Conservation (phyloP, 2,797 vertebrate species). For the Megaceryle alcyon region DNA sequence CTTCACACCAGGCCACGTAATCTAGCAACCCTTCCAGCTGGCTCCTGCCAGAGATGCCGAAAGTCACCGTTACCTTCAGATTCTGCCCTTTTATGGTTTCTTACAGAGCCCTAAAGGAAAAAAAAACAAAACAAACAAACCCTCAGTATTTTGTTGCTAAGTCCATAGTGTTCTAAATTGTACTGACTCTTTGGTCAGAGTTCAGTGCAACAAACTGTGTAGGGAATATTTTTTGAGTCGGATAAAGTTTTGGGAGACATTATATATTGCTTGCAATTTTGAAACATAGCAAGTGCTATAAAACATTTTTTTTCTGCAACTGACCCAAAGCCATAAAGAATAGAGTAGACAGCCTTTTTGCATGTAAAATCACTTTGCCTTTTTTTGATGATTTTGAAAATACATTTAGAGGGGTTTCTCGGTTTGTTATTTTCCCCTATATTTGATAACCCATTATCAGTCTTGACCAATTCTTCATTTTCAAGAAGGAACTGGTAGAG, state of each 20-base stretch:
- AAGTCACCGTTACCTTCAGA: background rate
- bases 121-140: background rate
- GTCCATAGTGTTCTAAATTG: background rate
- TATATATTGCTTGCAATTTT: background rate
- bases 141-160: background rate
- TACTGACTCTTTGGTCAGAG: background rate
- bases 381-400: background rate
- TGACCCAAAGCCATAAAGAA: background rate
- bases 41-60: background rate
- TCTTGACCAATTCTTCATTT: background rate
- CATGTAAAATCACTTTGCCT: background rate
- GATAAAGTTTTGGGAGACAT: background rate
- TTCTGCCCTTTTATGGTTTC: background rate
- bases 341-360: background rate
- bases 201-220: background rate
- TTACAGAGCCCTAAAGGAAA: background rate
- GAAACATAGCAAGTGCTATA: background rate
- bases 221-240: conserved; percentile 15
- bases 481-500: background rate
- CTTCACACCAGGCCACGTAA: background rate
- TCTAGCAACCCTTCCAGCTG: background rate
- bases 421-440: background rate
- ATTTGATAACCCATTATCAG: background rate
- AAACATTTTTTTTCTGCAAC: background rate
- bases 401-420: background rate